Base-by-base conservation (phyloP, 2,888 invertebrate genomes). In the Pterostichus madidus region DNA sequence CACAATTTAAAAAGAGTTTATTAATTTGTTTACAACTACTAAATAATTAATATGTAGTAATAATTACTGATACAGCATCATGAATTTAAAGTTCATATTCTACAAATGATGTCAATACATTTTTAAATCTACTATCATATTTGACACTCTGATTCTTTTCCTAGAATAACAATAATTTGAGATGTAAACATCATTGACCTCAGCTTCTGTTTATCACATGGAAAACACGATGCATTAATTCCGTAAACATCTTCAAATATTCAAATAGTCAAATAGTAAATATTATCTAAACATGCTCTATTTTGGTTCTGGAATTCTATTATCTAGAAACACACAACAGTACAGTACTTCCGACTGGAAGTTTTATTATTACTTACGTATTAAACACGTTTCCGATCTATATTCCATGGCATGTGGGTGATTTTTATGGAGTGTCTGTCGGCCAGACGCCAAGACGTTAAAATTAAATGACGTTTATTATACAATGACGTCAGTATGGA, bases 281-380 rank as follows among this genome's bases (percentile, higher is more conserved):
- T 53, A 59, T 59, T 59, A 59, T 59, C 59, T 24, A 24, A 24
- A 24, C 24, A 17, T 24, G 7, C 5, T 17, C 59, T 59, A 59
- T 59, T 24, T 59, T 31, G 6, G 31, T 17, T 59, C 24, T 3
- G 11, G 10, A 59, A 24, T 59, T 59, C 24, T 59, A 5, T 59
- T 59, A 59, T 59, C 59, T 24, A 59, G 0, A 24, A 8, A 10
- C 7, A 52, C 52, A 52, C 15, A 52, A n/a, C n/a, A n/a, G n/a
- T n/a, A n/a, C n/a, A n/a, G 24, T 13, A 15, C 59, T 59, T 59
- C 59, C 59, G 59, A 59, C 6, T 13, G 24, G 3, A 1, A 24
- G 24, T 3, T 3, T 24, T 24, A 24, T 2, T 24, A 24, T 24
- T 24, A 24, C 24, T 24, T 24, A 24, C 7, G 13, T 46, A 46